A percentile compares a stretch with the other conserved stretches of the same genome.
Evolutionary conservation across 2,797 vertebrate species (phyloP).

Genomic region (Gouania willdenowi): DNA sequence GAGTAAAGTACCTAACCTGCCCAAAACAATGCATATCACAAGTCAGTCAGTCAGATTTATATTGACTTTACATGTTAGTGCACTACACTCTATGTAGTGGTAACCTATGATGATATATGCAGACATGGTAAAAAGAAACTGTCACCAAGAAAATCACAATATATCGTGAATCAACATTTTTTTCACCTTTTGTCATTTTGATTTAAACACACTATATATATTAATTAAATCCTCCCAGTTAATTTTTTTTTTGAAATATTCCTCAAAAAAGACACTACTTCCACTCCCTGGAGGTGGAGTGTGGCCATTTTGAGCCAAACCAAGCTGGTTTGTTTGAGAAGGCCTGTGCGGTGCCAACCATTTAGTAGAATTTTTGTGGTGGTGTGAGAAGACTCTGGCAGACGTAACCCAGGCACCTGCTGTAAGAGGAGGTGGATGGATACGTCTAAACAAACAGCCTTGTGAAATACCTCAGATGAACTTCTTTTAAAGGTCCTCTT

Average conservation of each 20-base stretch:
- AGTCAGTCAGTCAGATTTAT: too few species aligned
- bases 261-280: conserved; percentile 22
- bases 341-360: conserved; percentile 27
- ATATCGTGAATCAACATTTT: too few species aligned
- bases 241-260: conserved; percentile 33
- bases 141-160: too few species aligned
- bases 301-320: conserved; percentile 29
- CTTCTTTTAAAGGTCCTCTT: neutral
- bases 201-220: conserved; percentile 4
- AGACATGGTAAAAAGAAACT: too few species aligned
- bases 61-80: too few species aligned
- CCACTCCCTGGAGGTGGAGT: conserved; percentile 21
- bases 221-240: conserved; percentile 11
- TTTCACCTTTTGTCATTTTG: conserved; percentile 20
- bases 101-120: too few species aligned
- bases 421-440: conserved; percentile 13
- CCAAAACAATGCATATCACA: too few species aligned
- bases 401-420: conserved; percentile 57
- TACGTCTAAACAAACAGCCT: conserved; percentile 5
- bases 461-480: conserved; percentile 23
- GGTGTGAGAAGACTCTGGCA: conserved; percentile 27
- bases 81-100: too few species aligned
- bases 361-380: conserved; percentile 33
- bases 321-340: conserved; percentile 39
- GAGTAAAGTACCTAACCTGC: too few species aligned